Evolutionary conservation across 2,113 vertebrate genomes (phyloP).

Genomic region (Pteronura brasiliensis): DNA sequence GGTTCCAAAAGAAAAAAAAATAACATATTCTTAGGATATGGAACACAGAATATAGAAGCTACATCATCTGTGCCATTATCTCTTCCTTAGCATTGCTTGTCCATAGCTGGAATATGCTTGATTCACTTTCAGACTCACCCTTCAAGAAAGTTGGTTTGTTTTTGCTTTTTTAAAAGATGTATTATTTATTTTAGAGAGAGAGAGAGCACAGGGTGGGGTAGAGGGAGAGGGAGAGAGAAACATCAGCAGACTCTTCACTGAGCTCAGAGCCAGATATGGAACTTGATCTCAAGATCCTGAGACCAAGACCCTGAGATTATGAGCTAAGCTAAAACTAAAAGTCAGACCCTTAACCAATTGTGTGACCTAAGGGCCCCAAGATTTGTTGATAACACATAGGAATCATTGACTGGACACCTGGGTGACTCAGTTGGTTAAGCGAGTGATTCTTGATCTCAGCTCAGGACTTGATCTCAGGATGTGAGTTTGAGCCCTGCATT

Average conservation of each 20-base stretch:
- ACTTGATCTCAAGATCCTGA: neutral
- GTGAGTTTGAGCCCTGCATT: neutral
- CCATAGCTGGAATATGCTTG: neutral
- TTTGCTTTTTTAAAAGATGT: neutral
- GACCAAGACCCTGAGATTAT: neutral
- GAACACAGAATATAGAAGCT: neutral
- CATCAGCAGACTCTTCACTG: neutral
- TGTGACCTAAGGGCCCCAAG: neutral
- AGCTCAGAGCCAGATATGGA: neutral
- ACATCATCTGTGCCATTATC: neutral
- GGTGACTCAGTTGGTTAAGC: neutral
- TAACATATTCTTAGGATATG: neutral
- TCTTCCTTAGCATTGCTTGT: neutral
- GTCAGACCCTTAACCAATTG: neutral
- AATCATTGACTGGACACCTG: neutral
- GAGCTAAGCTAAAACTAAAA: neutral
- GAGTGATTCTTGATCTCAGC: neutral
- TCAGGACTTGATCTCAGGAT: neutral
- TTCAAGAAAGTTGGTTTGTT: neutral
- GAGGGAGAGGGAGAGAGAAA: neutral
- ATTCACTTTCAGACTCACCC: neutral
- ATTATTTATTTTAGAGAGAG: neutral
- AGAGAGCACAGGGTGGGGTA: neutral
- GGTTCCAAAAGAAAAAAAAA: constrained; percentile 9
- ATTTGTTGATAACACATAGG: neutral